These are phyloP conservation scores for Drosophila micromelanica DNA, from an alignment of 1,140 invertebrate species.

Conservation along the genomic window DNA sequence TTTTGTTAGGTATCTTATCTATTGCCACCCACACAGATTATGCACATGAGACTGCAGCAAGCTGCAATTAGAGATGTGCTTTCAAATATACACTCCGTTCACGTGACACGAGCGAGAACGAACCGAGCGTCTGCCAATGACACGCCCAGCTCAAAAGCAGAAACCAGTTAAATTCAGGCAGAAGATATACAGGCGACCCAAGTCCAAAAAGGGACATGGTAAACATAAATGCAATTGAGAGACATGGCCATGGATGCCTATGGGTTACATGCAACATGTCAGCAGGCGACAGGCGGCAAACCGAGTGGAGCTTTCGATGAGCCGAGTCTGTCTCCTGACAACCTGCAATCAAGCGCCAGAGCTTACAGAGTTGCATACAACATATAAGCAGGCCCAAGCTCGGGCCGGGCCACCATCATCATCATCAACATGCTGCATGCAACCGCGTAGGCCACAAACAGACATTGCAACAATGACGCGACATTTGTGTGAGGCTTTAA, in stretches of 20 bases:
- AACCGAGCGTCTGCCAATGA: neutral
- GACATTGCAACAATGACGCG: constrained; percentile 55
- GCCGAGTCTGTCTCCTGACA: constrained; percentile 60
- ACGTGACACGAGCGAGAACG: constrained; percentile 27
- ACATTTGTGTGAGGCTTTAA: constrained; percentile 63
- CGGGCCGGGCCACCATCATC: constrained; percentile 9
- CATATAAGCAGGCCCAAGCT: too few relatives aligned
- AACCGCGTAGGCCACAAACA: constrained; percentile 48
- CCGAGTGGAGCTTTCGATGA: constrained; percentile 48
- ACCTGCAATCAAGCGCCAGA: constrained; percentile 74
- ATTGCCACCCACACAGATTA: constrained; percentile 55
- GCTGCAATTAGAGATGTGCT: constrained; percentile 20
- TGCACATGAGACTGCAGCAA: constrained; percentile 5
- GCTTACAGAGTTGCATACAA: neutral
- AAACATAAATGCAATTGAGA: constrained; percentile 62
- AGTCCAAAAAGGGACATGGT: constrained; percentile 62
- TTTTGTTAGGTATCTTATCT: constrained; percentile 61
- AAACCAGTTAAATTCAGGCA: constrained; percentile 58
- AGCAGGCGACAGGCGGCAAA: constrained; percentile 37
- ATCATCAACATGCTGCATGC: constrained; percentile 53
- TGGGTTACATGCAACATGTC: constrained; percentile 53
- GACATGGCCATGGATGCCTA: constrained; percentile 34
- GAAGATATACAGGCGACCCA: constrained; percentile 59
- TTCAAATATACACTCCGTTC: neutral
- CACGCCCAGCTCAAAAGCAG: constrained; percentile 18